Evolutionary conservation across 2,797 vertebrate genomes (phyloP).

Genomic region (Antennarius maculatus): DNA sequence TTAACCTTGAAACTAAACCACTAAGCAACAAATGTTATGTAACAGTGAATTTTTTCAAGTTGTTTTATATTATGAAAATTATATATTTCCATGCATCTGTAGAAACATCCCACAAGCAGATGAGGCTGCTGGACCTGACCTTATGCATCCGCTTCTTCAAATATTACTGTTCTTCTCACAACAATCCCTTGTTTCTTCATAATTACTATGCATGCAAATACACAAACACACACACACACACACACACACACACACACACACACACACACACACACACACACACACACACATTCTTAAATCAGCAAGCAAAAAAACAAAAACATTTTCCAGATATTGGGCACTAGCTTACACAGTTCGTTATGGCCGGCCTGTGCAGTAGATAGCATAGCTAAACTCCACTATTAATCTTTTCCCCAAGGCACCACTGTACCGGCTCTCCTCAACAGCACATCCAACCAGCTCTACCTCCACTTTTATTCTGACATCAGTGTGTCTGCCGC

Average conservation of each 20-base stretch:
- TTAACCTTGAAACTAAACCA: constrained; percentile 48
- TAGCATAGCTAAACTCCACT: constrained; percentile 44
- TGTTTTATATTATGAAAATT: too few species aligned
- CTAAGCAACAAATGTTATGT: not conserved
- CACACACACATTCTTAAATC: not conserved
- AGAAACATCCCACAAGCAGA: constrained; percentile 11
- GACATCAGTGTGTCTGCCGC: constrained; percentile 98
- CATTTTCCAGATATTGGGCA: constrained; percentile 28
- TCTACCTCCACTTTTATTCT: constrained; percentile 98
- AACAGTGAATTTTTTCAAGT: too few species aligned
- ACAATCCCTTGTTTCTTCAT: not conserved
- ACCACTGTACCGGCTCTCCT: constrained; percentile 95
- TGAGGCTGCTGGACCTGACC: not conserved
- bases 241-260: not conserved
- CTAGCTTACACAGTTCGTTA: constrained; percentile 26
- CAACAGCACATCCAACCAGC: constrained; percentile 99
- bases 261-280: not conserved
- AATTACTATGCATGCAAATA: not conserved
- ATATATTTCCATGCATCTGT: not conserved
- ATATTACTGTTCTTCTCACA: constrained; percentile 8
- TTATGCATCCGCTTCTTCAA: not conserved
- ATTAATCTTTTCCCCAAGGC: constrained; percentile 80
- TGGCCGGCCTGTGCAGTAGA: constrained; percentile 32
- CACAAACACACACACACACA: not conserved
- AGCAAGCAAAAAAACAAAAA: not conserved